Conservation (phyloP, 2,888 invertebrate species). For the Mongoloraphidia duomilia region DNA sequence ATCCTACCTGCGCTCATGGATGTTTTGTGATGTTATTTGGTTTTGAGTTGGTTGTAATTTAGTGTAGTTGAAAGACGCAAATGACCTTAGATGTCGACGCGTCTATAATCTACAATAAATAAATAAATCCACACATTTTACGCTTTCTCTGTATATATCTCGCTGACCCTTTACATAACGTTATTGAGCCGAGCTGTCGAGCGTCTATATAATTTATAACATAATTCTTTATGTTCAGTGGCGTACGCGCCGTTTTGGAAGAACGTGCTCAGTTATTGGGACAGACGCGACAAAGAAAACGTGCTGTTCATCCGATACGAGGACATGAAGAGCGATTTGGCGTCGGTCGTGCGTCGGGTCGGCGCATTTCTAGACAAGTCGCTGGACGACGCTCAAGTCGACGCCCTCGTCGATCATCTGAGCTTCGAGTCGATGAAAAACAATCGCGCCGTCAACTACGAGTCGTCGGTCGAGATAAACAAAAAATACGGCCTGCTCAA, state of each 20-base stretch:
- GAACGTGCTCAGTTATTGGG: conserved; percentile 20
- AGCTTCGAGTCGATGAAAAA: conserved; percentile 37
- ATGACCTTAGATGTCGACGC: no score
- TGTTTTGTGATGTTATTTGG: no score
- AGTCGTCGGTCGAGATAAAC: conserved; percentile 19
- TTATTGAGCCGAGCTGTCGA: no score
- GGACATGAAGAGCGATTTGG: conserved; percentile 28
- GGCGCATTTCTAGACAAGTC: conserved; percentile 28
- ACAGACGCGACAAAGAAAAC: conserved; percentile 15
- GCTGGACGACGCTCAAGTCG: conserved; percentile 24
- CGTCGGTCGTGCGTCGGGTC: conserved; percentile 27
- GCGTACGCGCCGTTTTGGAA: conserved; percentile 21
- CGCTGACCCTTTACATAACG: no score
- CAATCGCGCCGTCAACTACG: conserved; percentile 32
- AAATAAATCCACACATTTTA: no score
- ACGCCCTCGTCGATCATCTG: conserved; percentile 30
- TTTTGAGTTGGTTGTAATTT: no score
- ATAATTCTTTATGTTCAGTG: no score
- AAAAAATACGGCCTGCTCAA: conserved; percentile 12
- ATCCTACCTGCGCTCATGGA: no score
- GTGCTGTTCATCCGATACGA: conserved; percentile 22
- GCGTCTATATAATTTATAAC: no score
- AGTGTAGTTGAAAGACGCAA: no score
- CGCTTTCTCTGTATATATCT: no score
- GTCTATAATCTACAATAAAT: no score